phyloP scores from a whole-genome alignment of 2,888 invertebrate species.

The Parelbella ahira region DNA sequence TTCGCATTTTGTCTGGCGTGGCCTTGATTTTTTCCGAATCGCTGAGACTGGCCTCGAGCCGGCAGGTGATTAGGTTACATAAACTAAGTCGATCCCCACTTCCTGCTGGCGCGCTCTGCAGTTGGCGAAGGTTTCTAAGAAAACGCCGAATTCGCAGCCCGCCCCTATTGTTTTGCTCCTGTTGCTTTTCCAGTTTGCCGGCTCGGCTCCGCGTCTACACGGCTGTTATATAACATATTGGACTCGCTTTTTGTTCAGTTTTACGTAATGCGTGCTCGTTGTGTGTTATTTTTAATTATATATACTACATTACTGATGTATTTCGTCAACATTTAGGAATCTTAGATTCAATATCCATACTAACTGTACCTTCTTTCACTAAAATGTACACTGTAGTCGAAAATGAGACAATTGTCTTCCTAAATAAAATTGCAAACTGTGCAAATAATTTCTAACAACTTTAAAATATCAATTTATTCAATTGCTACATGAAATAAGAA shows the following conservation, averaged over 20 bases:
- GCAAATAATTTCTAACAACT: not conserved
- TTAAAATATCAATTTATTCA: not conserved
- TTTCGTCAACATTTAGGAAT: no score
- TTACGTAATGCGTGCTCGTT: slow-evolving; percentile 19
- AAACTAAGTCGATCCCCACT: slow-evolving; percentile 76
- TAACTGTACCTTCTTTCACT: no score
- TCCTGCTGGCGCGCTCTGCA: slow-evolving; percentile 75
- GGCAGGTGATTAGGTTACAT: slow-evolving; percentile 80
- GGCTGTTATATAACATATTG: slow-evolving; percentile 24
- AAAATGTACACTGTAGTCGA: no score
- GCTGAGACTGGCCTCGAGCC: slow-evolving; percentile 61
- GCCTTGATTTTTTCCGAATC: slow-evolving; percentile 74
- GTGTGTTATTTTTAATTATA: not conserved
- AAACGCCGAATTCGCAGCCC: slow-evolving; percentile 67
- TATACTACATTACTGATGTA: no score
- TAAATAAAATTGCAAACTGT: not conserved
- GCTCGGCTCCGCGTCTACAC: slow-evolving; percentile 45
- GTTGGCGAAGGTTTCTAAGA: slow-evolving; percentile 74
- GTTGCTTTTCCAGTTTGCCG: slow-evolving; percentile 56
- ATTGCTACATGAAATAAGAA: not conserved
- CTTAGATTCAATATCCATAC: no score
- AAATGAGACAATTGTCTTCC: no score
- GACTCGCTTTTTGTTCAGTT: slow-evolving; percentile 14
- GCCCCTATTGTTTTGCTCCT: slow-evolving; percentile 61
- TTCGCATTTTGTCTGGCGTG: slow-evolving; percentile 60